These are phyloP conservation scores for Chirona hameri DNA, from an alignment of 2,888 invertebrate species.

Conservation along the genomic window DNA sequence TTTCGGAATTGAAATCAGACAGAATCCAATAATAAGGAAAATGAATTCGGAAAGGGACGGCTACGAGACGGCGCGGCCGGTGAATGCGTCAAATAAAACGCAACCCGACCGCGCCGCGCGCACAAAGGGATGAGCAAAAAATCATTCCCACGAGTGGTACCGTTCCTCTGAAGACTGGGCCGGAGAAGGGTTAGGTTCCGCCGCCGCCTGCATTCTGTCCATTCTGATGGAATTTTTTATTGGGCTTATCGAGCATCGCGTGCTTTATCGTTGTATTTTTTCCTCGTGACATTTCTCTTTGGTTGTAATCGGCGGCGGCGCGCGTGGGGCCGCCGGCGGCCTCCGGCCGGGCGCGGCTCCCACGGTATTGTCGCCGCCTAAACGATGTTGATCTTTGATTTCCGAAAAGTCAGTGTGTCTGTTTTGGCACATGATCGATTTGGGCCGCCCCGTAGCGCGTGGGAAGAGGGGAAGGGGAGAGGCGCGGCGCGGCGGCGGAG, in stretches of 20 bases:
- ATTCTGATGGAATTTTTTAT: slow-evolving; percentile 29
- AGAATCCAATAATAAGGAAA: slow-evolving; percentile 28
- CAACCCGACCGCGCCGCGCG: background rate
- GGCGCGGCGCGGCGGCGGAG: background rate
- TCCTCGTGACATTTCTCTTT: background rate
- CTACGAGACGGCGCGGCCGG: background rate
- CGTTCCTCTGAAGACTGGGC: background rate
- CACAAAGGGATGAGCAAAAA: slow-evolving; percentile 28
- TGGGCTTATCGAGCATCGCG: slow-evolving; percentile 9
- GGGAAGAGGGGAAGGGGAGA: background rate
- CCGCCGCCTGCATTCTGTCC: background rate
- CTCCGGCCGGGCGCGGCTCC: background rate
- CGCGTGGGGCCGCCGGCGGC: background rate
- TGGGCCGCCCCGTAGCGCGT: background rate
- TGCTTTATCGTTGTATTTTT: slow-evolving; percentile 14
- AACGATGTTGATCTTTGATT: slow-evolving; percentile 28
- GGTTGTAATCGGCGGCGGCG: background rate
- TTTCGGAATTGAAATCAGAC: slow-evolving; percentile 24
- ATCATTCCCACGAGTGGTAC: background rate
- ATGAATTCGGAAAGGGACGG: slow-evolving; percentile 7
- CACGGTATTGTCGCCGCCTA: slow-evolving; percentile 8
- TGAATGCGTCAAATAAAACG: slow-evolving; percentile 12
- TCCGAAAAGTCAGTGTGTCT: slow-evolving; percentile 12
- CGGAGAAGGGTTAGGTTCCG: slow-evolving; percentile 3
- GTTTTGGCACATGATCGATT: slow-evolving; percentile 11